Percentiles rank a stretch among this genome's conserved stretches.
Evolutionary conservation across 2,113 vertebrate genomes (phyloP).

Genomic region (Serranochromis macrocephalus): DNA sequence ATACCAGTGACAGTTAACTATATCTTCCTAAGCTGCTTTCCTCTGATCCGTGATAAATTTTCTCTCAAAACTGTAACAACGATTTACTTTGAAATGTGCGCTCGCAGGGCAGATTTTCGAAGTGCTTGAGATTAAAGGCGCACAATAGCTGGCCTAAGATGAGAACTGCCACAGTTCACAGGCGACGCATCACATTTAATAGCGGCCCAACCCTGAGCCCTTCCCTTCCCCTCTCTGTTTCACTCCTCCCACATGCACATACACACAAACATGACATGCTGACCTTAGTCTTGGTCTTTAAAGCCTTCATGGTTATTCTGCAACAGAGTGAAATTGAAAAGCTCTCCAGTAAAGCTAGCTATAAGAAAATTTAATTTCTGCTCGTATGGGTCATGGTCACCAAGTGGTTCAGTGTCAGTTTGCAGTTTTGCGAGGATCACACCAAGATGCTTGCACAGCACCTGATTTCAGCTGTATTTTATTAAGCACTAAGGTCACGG

Average conservation of each 20-base stretch:
- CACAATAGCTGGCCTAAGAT: constrained; percentile 14
- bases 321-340: constrained; percentile 50
- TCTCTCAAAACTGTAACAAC: constrained; percentile 25
- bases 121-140: constrained; percentile 39
- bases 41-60: constrained; percentile 51
- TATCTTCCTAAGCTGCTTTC: constrained; percentile 44
- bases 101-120: constrained; percentile 37
- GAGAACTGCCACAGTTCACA: neutral
- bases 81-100: constrained; percentile 32
- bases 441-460: constrained; percentile 4
- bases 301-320: constrained; percentile 18
- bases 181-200: constrained; percentile 6
- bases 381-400: constrained; percentile 44
- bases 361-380: constrained; percentile 37
- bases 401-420: neutral
- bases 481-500: neutral
- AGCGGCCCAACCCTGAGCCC: neutral
- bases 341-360: constrained; percentile 33
- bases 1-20: constrained; percentile 34
- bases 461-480: neutral
- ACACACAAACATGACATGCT: neutral
- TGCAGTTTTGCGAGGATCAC: constrained; percentile 29
- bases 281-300: constrained; percentile 32
- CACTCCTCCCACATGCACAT: neutral
- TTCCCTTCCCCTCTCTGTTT: neutral